Evolutionary conservation across 2,113 vertebrate species (phyloP).

Genomic region (Malurus cyaneus): DNA sequence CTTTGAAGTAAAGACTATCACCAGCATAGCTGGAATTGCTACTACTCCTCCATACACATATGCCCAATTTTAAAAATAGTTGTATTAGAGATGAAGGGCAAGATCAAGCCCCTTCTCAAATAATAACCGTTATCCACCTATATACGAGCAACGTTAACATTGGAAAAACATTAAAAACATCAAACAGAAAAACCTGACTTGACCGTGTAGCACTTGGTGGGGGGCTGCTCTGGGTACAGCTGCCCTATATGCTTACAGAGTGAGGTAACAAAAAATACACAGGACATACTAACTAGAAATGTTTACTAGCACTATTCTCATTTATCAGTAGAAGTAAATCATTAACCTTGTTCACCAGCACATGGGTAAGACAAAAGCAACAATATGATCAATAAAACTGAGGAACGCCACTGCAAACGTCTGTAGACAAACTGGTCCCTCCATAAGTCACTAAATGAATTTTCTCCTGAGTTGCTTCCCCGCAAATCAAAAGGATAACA

Average conservation of each 20-base stretch:
- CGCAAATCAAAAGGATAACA: neutral
- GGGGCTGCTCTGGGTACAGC: neutral
- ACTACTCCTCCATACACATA: neutral
- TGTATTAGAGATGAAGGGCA: neutral
- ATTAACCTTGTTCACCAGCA: neutral
- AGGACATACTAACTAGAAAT: neutral
- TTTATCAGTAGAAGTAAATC: neutral
- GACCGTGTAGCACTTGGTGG: fast-evolving
- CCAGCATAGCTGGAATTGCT: neutral
- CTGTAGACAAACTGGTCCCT: conserved; percentile 8
- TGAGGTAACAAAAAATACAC: neutral
- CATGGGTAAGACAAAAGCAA: neutral
- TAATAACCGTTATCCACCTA: neutral
- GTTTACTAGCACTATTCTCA: neutral
- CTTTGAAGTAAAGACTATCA: neutral
- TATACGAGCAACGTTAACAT: neutral
- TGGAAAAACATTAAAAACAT: neutral
- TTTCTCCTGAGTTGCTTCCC: neutral
- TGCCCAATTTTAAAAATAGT: neutral
- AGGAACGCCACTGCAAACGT: neutral
- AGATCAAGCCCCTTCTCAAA: neutral
- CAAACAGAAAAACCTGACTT: neutral
- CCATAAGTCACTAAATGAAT: neutral
- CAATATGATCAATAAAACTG: neutral
- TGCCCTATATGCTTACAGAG: neutral